These are phyloP conservation scores for Mactra quadrangularis DNA, from an alignment of 1,140 invertebrate genomes.

Conservation along the genomic window DNA sequence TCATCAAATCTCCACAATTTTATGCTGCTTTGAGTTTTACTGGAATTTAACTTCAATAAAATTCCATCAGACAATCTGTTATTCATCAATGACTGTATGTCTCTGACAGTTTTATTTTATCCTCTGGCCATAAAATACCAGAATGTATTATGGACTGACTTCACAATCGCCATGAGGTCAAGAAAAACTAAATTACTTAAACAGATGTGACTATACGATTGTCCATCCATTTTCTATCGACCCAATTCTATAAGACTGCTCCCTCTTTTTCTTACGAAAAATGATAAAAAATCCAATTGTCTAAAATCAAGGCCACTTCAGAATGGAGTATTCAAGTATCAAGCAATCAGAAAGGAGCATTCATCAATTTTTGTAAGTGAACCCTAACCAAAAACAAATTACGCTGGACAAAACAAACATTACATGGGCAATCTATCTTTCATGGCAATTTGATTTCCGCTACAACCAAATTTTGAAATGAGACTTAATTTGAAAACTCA, in stretches of 20 bases:
- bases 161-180: neutral
- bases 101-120: slow-evolving; percentile 14
- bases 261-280: neutral
- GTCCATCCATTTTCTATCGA: neutral
- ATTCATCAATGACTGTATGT: neutral
- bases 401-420: slow-evolving; percentile 50
- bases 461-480: slow-evolving; percentile 13
- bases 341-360: no score
- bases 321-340: no score
- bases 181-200: slow-evolving; percentile 1
- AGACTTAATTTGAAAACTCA: slow-evolving; percentile 40
- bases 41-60: slow-evolving; percentile 30
- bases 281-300: no score
- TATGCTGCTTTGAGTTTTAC: slow-evolving; percentile 4
- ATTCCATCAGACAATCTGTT: slow-evolving; percentile 7
- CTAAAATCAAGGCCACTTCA: no score
- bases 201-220: neutral
- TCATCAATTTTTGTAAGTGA: slow-evolving; percentile 39
- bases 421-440: slow-evolving; percentile 35
- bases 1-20: slow-evolving; percentile 14
- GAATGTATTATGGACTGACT: neutral
- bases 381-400: slow-evolving; percentile 47
- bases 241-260: neutral
- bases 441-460: neutral
- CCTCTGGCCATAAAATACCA: no score